Conservation (phyloP, 1,140 invertebrate species). For the Stegodyphus mimosarum region DNA sequence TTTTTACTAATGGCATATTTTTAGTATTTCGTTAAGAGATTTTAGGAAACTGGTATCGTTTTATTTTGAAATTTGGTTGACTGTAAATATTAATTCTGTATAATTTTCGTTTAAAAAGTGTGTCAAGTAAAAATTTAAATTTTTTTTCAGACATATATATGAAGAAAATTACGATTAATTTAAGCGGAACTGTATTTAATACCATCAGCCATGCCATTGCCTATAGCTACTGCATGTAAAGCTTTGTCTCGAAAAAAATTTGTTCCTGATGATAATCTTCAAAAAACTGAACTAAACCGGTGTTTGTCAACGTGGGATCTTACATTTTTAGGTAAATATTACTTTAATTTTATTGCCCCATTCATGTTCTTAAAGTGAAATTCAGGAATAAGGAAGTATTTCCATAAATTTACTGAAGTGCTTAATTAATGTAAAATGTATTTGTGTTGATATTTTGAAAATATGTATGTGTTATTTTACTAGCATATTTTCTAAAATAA, state of each 20-base stretch:
- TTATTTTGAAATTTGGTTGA: no score
- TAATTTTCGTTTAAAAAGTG: no score
- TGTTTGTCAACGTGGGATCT: conserved; percentile 83
- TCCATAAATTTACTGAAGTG: neutral
- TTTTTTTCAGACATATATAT: no score
- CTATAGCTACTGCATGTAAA: conserved; percentile 43
- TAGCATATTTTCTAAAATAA: neutral
- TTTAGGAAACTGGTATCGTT: no score
- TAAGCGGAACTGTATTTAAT: no score
- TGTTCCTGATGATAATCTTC: conserved; percentile 39
- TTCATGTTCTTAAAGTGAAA: neutral
- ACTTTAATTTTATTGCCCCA: neutral
- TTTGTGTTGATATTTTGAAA: neutral
- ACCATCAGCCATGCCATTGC: no score
- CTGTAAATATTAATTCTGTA: no score
- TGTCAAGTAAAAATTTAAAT: no score
- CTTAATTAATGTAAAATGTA: neutral
- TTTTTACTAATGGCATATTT: no score
- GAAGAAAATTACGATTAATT: no score
- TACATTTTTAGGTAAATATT: conserved; percentile 74
- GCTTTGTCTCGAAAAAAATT: conserved; percentile 57
- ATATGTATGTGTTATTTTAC: neutral
- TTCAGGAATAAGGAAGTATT: neutral
- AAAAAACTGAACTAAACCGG: conserved; percentile 76
- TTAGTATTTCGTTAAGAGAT: no score